Evolutionary conservation across 1,140 invertebrate genomes (phyloP), one percentile per base, ranked within the genome.

Genomic region (Plectrocnemia conspersa): DNA sequence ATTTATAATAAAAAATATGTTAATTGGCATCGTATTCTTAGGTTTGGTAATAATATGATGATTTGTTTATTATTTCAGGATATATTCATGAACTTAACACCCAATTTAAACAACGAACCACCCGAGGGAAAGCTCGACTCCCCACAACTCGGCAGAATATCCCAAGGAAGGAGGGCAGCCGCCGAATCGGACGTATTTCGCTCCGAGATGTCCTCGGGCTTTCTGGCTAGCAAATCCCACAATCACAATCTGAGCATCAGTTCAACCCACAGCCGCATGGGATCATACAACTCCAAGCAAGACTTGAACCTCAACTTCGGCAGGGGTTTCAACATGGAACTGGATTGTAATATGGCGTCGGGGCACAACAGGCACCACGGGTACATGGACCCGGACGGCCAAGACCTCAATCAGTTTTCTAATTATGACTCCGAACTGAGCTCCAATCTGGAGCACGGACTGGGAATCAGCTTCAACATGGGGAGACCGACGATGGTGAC

Each of bases 31-130:
- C 6, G 27, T 29, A 29, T n/a, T 6, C 27, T 7, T 29, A 29
- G 27, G 6, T 7, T 29, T 29, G 27, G 6, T 7, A 29, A 29
- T 29, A 7, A 29, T 22, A 45, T 13, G 9, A 45, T 4, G 9
- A 23, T n/a, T 29, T 15, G n/a, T 52, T 50, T 16, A 27, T 24
- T 63, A n/a, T 67, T 63, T 27, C 66, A 82, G 80, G 79, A 78
- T 55, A 69, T 82, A 24, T 72, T 82, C 56, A 71, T 80, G 70
- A 82, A 80, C 65, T 70, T 82, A 54, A 76, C 79, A 22, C 78
- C 78, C 13, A 70, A 71, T 10, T 4, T 35, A 74, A 58, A 33
- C 54, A 64, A 63, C 61, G 48, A 72, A 64, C 68, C 64, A 67
- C 57, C 59, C 4, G 64, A 64, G 52, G 71, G 71, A 60, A 72